Conservation (phyloP, 64 coral and sea anemone species). For the Porites lutea region DNA sequence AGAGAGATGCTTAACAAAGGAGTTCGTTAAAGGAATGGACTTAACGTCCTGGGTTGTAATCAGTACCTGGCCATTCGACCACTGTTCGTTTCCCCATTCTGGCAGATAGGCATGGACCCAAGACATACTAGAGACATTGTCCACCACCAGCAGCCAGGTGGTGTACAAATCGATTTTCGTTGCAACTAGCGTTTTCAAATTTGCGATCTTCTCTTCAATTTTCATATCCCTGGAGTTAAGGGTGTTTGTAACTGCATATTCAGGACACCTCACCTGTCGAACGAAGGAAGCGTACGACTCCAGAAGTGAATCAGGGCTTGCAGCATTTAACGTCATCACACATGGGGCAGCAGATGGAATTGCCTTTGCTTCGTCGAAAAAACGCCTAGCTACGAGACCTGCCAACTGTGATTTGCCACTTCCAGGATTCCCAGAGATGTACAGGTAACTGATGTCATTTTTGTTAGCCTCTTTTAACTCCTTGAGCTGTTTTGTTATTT, state of each 20-base stretch:
- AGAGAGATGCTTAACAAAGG: background rate
- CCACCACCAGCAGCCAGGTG: background rate
- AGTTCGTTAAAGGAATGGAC: background rate
- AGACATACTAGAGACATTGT: too few species aligned
- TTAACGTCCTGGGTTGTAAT: slow-evolving; percentile 1
- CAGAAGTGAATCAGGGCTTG: background rate
- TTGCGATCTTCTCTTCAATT: background rate
- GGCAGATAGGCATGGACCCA: background rate
- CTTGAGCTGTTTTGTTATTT: slow-evolving; percentile 43
- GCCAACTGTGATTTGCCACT: slow-evolving; percentile 20
- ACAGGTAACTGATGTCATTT: slow-evolving; percentile 17
- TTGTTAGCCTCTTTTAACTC: slow-evolving; percentile 10
- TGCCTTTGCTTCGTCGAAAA: background rate
- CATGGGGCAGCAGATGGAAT: background rate
- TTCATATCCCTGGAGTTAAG: background rate
- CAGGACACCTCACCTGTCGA: background rate
- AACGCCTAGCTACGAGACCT: slow-evolving; percentile 12
- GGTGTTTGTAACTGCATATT: background rate
- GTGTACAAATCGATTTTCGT: background rate
- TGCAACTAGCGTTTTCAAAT: background rate
- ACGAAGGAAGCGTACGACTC: background rate
- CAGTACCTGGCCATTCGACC: background rate
- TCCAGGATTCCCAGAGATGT: slow-evolving; percentile 43
- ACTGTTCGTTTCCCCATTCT: background rate
- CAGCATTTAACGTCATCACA: slow-evolving; percentile 27